Conservation (phyloP, 2,797 vertebrate genomes). For the Liasis olivaceus region DNA sequence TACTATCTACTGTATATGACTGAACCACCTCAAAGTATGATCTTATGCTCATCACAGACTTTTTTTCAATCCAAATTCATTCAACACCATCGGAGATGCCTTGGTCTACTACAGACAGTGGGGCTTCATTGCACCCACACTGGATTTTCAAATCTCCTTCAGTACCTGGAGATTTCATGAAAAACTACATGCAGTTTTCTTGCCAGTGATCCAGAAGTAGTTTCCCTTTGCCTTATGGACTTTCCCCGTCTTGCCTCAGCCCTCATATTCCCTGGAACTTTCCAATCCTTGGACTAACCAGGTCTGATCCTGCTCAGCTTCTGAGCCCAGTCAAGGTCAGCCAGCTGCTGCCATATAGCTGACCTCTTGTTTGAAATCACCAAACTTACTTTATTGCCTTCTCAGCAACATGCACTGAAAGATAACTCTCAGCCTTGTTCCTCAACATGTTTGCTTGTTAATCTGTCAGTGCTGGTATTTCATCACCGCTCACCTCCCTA, state of each 20-base stretch:
- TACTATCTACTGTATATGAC: neutral
- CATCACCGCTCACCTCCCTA: neutral
- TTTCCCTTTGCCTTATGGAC: too few species aligned
- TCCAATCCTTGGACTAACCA: neutral
- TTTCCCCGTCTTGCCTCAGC: too few species aligned
- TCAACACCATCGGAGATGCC: neutral
- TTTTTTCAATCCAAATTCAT: neutral
- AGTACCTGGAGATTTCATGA: too few species aligned
- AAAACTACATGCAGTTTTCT: too few species aligned
- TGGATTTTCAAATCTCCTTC: too few species aligned
- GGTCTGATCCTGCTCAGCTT: neutral
- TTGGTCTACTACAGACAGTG: neutral
- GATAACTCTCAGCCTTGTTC: neutral
- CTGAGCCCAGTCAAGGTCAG: neutral
- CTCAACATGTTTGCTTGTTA: neutral
- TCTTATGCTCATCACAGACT: neutral
- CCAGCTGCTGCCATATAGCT: neutral
- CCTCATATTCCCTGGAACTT: too few species aligned
- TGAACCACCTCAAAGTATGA: neutral
- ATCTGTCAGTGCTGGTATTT: neutral
- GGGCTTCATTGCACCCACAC: neutral
- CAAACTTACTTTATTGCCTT: neutral
- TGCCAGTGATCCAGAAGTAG: too few species aligned
- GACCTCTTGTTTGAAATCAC: neutral
- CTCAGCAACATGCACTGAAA: neutral